Evolutionary conservation across 2,888 invertebrate genomes (phyloP).

Genomic region (Amphipyra berbera): DNA sequence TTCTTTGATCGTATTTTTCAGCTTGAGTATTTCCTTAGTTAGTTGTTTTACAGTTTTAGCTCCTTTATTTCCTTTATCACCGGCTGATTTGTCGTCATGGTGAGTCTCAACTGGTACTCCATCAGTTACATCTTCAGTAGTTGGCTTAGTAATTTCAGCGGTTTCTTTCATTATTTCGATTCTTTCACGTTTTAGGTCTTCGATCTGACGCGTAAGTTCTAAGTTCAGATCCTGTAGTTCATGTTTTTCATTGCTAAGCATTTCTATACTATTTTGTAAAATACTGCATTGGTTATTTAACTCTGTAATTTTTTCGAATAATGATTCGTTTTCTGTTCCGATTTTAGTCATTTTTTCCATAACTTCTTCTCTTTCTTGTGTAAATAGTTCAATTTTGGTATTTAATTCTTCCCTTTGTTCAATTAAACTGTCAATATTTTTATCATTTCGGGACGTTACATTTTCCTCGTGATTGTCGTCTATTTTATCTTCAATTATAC

Average conservation of each 20-base stretch:
- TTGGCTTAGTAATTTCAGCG: slow-evolving; percentile 76
- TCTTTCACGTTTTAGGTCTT: slow-evolving; percentile 81
- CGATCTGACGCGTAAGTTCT: slow-evolving; percentile 81
- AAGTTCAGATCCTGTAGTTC: slow-evolving; percentile 75
- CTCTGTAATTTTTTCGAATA: slow-evolving; percentile 86
- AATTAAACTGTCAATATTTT: slow-evolving; percentile 89
- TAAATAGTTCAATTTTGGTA: slow-evolving; percentile 92
- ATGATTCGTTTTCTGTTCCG: slow-evolving; percentile 90
- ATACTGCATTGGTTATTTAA: slow-evolving; percentile 86
- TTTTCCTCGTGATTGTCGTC: slow-evolving; percentile 64
- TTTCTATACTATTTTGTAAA: slow-evolving; percentile 81
- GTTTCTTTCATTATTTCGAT: slow-evolving; percentile 84
- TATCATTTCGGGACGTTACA: slow-evolving; percentile 77
- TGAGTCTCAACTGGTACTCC: slow-evolving; percentile 69
- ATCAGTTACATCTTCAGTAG: slow-evolving; percentile 75
- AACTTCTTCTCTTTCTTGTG: slow-evolving; percentile 92
- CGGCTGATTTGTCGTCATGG: slow-evolving; percentile 78
- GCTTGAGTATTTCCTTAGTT: slow-evolving; percentile 87
- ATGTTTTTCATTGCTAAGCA: slow-evolving; percentile 84
- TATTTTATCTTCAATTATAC: slow-evolving; percentile 72
- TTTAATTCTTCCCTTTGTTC: slow-evolving; percentile 92
- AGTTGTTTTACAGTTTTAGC: slow-evolving; percentile 85
- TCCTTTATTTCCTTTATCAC: slow-evolving; percentile 79
- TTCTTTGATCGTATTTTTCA: slow-evolving; percentile 87
- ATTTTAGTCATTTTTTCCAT: slow-evolving; percentile 92